A percentile compares a stretch with the other conserved stretches of the same genome.
Evolutionary conservation across 2,888 invertebrate species (phyloP).

Genomic region (Eutolmus rufibarbis): DNA sequence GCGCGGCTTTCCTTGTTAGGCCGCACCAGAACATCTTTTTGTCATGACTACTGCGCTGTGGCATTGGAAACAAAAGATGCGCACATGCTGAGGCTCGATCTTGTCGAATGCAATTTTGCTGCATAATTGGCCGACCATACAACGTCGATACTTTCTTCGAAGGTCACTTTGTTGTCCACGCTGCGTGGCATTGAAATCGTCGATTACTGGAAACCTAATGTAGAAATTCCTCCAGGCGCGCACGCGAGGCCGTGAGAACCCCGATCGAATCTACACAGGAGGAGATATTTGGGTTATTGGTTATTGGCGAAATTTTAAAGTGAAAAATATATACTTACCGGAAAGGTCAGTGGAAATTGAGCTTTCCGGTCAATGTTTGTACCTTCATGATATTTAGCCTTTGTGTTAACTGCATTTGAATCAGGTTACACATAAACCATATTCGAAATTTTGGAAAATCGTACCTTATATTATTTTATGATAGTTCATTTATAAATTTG

Average conservation of each 20-base stretch:
- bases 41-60: background rate
- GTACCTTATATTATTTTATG: too few species aligned
- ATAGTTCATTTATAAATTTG: too few species aligned
- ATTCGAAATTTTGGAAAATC: too few species aligned
- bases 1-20: slow-evolving; percentile 12
- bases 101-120: slow-evolving; percentile 44
- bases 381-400: background rate
- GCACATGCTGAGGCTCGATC: background rate
- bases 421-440: background rate
- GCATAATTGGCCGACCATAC: slow-evolving; percentile 42
- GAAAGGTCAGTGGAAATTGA: background rate
- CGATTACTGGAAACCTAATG: slow-evolving; percentile 25
- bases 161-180: slow-evolving; percentile 28
- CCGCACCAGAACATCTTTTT: slow-evolving; percentile 19
- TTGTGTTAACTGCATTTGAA: background rate
- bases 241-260: slow-evolving; percentile 25
- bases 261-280: background rate
- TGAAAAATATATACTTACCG: background rate
- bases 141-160: slow-evolving; percentile 25
- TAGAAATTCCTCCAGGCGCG: background rate
- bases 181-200: slow-evolving; percentile 15
- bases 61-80: slow-evolving; percentile 15
- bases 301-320: background rate
- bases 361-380: background rate
- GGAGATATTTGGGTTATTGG: slow-evolving; percentile 27